A percentile compares a stretch with the other conserved stretches of the same genome.
Evolutionary conservation across 2,797 vertebrate species (phyloP).

Genomic region (Schizothorax lantsangensis): DNA sequence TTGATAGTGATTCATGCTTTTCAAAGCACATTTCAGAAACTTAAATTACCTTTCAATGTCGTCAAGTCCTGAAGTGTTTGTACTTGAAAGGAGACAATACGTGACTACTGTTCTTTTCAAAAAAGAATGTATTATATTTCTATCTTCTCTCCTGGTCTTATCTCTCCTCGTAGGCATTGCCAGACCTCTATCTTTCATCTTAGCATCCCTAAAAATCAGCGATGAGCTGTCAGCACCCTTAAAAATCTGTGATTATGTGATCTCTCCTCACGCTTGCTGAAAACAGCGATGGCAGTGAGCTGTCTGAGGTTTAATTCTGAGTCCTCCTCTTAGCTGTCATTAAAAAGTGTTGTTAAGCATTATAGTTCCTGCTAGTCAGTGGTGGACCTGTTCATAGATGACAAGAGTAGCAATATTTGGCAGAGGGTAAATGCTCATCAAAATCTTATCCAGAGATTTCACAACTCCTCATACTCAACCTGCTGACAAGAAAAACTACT

Average conservation of each 20-base stretch:
- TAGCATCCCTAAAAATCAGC: background rate
- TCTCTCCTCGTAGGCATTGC: background rate
- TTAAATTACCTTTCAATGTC: conserved; percentile 24
- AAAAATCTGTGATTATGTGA: conserved; percentile 4
- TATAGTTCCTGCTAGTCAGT: background rate
- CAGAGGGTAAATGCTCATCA: background rate
- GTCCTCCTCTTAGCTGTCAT: background rate
- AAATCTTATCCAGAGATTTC: background rate
- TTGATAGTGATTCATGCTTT: conserved; percentile 6
- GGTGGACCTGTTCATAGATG: background rate
- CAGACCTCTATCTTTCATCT: background rate
- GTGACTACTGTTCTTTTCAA: conserved; percentile 4
- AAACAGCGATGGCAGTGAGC: background rate
- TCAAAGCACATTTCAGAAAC: conserved; percentile 12
- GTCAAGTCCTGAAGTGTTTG: background rate
- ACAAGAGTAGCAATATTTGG: background rate
- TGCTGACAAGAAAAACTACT: too few species aligned
- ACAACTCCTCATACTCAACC: too few species aligned
- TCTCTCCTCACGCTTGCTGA: background rate
- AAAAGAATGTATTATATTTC: background rate
- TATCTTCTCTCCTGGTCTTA: background rate
- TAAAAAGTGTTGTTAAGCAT: conserved; percentile 9
- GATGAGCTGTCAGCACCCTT: background rate
- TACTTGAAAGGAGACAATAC: conserved; percentile 12
- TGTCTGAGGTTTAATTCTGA: conserved; percentile 3